Conservation (phyloP, 2,113 vertebrate genomes). For the Epinephelus cyanopodus region DNA sequence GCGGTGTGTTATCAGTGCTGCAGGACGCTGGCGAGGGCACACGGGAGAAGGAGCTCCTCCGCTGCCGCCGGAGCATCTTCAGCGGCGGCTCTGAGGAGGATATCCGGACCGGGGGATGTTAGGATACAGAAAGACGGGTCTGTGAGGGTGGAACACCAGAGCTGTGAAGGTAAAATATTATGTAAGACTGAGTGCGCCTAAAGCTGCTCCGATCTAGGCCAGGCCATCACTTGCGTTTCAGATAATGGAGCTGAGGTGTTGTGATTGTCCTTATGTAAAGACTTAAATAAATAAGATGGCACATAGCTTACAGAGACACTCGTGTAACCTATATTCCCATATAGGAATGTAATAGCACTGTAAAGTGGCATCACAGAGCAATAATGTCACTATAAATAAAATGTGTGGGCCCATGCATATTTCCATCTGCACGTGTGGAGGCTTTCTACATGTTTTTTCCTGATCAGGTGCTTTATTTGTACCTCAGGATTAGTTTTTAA, state of each 20-base stretch:
- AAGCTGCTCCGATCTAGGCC: constrained; percentile 31
- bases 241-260: constrained; percentile 23
- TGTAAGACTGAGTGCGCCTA: constrained; percentile 4
- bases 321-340: neutral
- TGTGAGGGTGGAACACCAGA: constrained; percentile 77
- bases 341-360: neutral
- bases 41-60: constrained; percentile 67
- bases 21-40: constrained; percentile 81
- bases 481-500: constrained; percentile 15
- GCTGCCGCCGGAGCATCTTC: constrained; percentile 49
- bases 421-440: neutral
- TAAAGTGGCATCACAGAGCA: neutral
- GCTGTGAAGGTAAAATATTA: constrained; percentile 71
- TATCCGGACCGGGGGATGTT: constrained; percentile 85
- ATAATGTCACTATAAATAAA: neutral
- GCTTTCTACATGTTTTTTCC: neutral
- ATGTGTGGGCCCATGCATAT: neutral
- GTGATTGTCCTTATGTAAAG: neutral
- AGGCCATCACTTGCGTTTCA: constrained; percentile 23
- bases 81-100: constrained; percentile 39
- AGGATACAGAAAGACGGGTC: constrained; percentile 89
- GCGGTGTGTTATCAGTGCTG: constrained; percentile 97
- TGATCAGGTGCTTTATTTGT: constrained; percentile 2
- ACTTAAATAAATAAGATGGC: neutral
- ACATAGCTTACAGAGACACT: neutral